These are phyloP conservation scores for Aspidiotus destructor DNA, from an alignment of 2,888 invertebrate species.

Conservation along the genomic window DNA sequence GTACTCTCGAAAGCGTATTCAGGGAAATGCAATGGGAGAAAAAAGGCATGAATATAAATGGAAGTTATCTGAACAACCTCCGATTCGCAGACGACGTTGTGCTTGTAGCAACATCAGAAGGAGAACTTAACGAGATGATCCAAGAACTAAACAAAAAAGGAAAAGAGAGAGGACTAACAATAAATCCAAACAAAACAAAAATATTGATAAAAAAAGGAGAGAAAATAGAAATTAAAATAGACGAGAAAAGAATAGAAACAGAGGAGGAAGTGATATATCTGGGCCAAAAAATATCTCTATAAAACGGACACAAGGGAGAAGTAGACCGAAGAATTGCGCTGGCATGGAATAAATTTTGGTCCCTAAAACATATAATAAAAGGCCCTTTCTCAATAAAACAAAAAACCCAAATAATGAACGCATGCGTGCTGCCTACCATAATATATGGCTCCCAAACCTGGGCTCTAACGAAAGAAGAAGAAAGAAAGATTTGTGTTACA, in stretches of 20 bases:
- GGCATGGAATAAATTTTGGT: slow-evolving; percentile 11
- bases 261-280: background rate
- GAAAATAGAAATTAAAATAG: background rate
- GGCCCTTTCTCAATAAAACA: slow-evolving; percentile 1
- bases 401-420: background rate
- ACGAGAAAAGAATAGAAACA: background rate
- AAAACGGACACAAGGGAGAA: background rate
- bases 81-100: background rate
- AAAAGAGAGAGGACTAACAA: background rate
- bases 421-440: slow-evolving; percentile 1
- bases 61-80: background rate
- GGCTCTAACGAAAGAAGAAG: slow-evolving; percentile 9
- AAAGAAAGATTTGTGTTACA: background rate
- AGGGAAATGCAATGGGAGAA: background rate
- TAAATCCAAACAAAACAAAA: background rate
- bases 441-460: slow-evolving; percentile 5
- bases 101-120: background rate
- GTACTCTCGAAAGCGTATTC: background rate
- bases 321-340: background rate
- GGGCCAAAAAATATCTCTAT: background rate
- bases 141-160: background rate
- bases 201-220: background rate
- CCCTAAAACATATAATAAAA: slow-evolving; percentile 7
- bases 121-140: background rate
- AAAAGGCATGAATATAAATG: background rate